Conservation (phyloP, 2,888 invertebrate genomes). For the Chymomyza caudatula region DNA sequence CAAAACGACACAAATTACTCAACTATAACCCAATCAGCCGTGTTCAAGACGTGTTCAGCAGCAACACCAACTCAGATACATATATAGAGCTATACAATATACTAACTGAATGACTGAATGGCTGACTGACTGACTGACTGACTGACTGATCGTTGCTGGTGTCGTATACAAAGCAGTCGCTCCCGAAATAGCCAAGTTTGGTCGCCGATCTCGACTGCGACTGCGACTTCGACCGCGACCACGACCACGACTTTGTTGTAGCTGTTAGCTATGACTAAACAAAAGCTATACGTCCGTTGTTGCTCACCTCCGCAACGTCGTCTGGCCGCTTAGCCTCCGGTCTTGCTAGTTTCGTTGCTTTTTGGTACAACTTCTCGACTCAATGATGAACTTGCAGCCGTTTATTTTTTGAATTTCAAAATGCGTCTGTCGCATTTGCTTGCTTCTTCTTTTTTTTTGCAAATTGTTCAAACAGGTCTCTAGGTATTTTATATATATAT, state of each 20-base stretch:
- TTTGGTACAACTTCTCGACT: neutral
- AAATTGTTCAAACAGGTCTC: neutral
- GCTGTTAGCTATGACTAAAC: constrained; percentile 51
- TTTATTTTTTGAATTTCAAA: neutral
- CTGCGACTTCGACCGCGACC: no score
- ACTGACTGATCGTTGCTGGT: neutral
- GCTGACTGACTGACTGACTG: neutral
- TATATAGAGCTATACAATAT: neutral
- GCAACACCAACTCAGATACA: constrained; percentile 18
- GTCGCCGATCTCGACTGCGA: neutral
- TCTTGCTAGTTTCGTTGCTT: neutral
- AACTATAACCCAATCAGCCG: neutral
- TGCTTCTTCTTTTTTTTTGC: neutral
- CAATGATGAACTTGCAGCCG: neutral
- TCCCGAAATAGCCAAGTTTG: constrained; percentile 64
- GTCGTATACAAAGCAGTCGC: constrained; percentile 43
- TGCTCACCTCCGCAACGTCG: neutral
- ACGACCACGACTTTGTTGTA: constrained; percentile 2
- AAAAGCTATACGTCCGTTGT: constrained; percentile 15
- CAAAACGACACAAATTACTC: neutral
- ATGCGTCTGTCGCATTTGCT: neutral
- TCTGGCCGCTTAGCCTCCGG: no score
- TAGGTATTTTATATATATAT: neutral
- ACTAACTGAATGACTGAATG: neutral
- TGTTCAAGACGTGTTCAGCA: neutral